Conservation (phyloP, 2,888 invertebrate species). For the Tinea pellionella region DNA sequence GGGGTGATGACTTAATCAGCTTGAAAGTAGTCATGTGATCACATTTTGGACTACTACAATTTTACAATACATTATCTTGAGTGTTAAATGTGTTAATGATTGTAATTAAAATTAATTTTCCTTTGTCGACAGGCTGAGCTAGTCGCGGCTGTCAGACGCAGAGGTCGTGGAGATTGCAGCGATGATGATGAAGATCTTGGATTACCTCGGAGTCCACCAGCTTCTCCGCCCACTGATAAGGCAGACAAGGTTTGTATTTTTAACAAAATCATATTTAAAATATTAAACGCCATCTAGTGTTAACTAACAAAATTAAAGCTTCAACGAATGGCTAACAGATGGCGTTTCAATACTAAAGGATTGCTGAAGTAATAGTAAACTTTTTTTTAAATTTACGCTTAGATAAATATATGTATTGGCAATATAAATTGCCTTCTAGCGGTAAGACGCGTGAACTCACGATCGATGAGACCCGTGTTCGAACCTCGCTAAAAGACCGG, state of each 20-base stretch:
- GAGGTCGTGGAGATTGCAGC: conserved; percentile 75
- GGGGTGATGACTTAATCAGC: too few species aligned
- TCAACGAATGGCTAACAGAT: not conserved
- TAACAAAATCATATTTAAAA: not conserved
- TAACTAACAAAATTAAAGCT: not conserved
- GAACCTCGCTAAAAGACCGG: too few species aligned
- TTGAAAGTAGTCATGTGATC: too few species aligned
- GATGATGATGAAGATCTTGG: conserved; percentile 80
- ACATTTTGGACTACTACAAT: too few species aligned
- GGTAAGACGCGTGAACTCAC: too few species aligned
- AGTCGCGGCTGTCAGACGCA: conserved; percentile 77
- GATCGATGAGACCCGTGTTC: too few species aligned
- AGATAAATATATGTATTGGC: too few species aligned
- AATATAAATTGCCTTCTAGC: too few species aligned
- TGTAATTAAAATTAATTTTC: not conserved
- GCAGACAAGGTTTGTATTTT: conserved; percentile 44
- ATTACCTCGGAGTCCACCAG: conserved; percentile 79
- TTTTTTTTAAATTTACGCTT: too few species aligned
- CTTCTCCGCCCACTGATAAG: conserved; percentile 71
- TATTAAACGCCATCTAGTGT: not conserved
- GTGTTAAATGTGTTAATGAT: too few species aligned
- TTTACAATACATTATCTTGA: too few species aligned
- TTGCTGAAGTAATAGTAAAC: too few species aligned
- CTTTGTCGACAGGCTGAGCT: conserved; percentile 75
- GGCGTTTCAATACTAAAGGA: not conserved